Percentiles rank a stretch among this genome's conserved stretches.
phyloP scores from a whole-genome alignment of 2,113 vertebrate genomes.

The Podarcis raffonei region DNA sequence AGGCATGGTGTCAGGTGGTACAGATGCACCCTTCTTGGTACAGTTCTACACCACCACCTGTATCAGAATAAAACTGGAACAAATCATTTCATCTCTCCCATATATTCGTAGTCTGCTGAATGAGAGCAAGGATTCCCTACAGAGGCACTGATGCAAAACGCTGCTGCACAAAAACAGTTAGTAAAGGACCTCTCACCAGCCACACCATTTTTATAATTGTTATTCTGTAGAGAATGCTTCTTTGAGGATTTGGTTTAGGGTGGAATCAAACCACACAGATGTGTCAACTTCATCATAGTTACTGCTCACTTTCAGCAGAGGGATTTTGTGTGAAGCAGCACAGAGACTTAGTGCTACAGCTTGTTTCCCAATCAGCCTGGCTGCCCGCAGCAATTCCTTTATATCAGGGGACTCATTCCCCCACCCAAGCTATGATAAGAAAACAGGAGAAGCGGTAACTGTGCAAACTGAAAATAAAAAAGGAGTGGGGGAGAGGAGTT shows the following conservation, averaged over 20 bases:
- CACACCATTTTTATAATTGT: background rate
- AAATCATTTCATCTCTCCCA: background rate
- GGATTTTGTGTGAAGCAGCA: slow-evolving; percentile 7
- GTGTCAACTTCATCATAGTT: background rate
- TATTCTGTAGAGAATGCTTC: background rate
- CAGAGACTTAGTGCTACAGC: background rate
- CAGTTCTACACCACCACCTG: background rate
- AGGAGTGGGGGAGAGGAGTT: background rate
- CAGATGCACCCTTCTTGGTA: fast-evolving
- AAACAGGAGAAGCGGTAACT: background rate
- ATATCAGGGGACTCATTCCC: background rate
- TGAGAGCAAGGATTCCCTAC: background rate
- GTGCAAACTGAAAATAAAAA: background rate
- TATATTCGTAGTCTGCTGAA: background rate
- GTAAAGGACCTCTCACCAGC: background rate
- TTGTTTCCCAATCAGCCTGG: background rate
- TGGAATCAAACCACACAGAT: background rate
- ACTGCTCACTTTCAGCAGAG: background rate
- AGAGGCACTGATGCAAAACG: background rate
- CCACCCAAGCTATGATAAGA: background rate
- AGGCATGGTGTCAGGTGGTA: background rate
- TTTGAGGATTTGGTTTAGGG: background rate
- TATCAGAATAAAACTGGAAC: background rate
- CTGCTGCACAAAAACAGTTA: background rate
- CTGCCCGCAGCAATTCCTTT: background rate